These are phyloP conservation scores for Phanerotoma sp. DNA, from an alignment of 2,888 invertebrate genomes.

Conservation along the genomic window DNA sequence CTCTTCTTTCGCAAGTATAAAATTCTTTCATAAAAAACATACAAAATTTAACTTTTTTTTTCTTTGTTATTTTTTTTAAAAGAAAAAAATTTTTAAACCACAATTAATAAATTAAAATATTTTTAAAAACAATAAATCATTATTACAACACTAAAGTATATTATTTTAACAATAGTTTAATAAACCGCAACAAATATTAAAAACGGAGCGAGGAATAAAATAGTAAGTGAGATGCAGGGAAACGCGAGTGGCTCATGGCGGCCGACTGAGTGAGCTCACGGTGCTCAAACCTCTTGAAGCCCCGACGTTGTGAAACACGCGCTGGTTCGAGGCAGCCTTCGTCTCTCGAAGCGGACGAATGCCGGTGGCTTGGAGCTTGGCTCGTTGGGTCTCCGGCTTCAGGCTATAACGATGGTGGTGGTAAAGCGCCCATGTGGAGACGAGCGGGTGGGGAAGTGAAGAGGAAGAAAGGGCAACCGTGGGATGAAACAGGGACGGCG, in stretches of 20 bases:
- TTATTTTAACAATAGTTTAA: background rate
- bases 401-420: conserved; percentile 24
- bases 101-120: background rate
- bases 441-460: conserved; percentile 12
- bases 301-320: conserved; percentile 39
- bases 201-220: conserved; percentile 17
- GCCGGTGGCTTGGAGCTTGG: conserved; percentile 26
- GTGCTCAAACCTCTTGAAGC: conserved; percentile 13
- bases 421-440: conserved; percentile 32
- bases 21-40: no score
- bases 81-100: background rate
- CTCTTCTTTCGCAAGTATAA: background rate
- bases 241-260: conserved; percentile 51
- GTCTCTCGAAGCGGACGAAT: conserved; percentile 42
- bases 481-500: conserved; percentile 22
- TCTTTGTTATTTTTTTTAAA: background rate
- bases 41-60: no score
- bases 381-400: conserved; percentile 12
- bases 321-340: conserved; percentile 35
- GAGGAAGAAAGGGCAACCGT: conserved; percentile 26
- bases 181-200: no score
- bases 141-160: no score
- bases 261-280: conserved; percentile 45
- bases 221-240: conserved; percentile 17
- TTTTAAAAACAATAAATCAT: no score